A percentile compares a stretch with the other conserved stretches of the same genome.
These are phyloP conservation scores for Pantala flavescens DNA, from an alignment of 1,140 invertebrate genomes.

Conservation along the genomic window DNA sequence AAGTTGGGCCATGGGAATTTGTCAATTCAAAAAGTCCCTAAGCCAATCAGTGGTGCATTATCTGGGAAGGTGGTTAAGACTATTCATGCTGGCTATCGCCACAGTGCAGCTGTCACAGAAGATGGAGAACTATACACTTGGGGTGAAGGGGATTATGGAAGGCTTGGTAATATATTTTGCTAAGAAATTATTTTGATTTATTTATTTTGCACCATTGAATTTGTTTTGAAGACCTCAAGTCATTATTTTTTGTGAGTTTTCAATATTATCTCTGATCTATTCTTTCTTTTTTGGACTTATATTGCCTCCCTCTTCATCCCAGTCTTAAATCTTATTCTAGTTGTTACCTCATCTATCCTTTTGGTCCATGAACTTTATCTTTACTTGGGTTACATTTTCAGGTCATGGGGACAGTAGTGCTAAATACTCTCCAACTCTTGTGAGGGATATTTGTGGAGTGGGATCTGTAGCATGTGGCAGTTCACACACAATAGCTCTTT, in stretches of 20 bases:
- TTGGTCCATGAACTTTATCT: conserved; percentile 12
- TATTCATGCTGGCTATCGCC: conserved; percentile 53
- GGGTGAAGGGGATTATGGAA: conserved; percentile 54
- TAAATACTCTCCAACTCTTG: conserved; percentile 44
- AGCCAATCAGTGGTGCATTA: conserved; percentile 39
- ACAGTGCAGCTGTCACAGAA: conserved; percentile 45
- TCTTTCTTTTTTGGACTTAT: too few relatives aligned
- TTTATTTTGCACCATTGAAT: conserved; percentile 17
- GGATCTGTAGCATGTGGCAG: conserved; percentile 52
- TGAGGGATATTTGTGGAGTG: conserved; percentile 44
- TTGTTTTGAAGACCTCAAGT: background rate
- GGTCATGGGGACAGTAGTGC: conserved; percentile 44
- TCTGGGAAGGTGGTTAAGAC: conserved; percentile 38
- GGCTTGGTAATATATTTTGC: conserved; percentile 36
- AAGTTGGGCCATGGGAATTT: conserved; percentile 43
- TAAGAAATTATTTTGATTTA: too few relatives aligned
- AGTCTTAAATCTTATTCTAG: too few relatives aligned
- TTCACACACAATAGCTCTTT: conserved; percentile 51
- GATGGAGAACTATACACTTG: conserved; percentile 46
- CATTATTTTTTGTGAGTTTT: conserved; percentile 15
- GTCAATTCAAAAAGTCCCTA: conserved; percentile 46
- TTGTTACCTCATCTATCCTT: too few relatives aligned
- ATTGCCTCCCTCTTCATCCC: too few relatives aligned
- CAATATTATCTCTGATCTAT: too few relatives aligned
- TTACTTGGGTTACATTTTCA: conserved; percentile 22